These are phyloP conservation scores for Philonicus albiceps DNA, from an alignment of 2,888 invertebrate species.

Conservation along the genomic window DNA sequence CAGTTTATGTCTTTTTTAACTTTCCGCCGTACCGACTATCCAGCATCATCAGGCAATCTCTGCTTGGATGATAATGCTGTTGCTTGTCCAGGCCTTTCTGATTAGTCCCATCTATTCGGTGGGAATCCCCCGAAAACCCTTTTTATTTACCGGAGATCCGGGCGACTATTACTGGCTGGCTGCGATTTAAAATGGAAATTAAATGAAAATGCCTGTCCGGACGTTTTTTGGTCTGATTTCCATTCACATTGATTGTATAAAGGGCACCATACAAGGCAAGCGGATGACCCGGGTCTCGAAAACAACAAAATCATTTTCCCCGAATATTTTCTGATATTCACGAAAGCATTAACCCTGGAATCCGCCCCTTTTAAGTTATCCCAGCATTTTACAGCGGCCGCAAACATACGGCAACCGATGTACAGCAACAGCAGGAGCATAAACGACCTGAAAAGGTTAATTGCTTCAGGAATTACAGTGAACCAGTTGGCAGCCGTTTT, in stretches of 20 bases:
- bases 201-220: neutral
- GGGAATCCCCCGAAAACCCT: neutral
- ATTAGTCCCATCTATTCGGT: neutral
- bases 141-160: neutral
- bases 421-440: neutral
- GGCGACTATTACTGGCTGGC: neutral
- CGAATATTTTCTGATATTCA: neutral
- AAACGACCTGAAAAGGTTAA: conserved; percentile 25
- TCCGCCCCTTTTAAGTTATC: neutral
- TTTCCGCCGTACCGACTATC: neutral
- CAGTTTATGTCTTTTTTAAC: conserved; percentile 5
- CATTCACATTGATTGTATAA: neutral
- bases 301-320: neutral
- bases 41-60: neutral
- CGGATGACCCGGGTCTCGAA: neutral
- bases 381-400: neutral
- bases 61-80: neutral
- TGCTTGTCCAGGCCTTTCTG: neutral
- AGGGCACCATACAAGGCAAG: neutral
- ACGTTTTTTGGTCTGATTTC: neutral
- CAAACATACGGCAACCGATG: neutral
- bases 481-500: neutral
- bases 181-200: neutral
- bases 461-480: conserved; percentile 9
- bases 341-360: neutral